Percentiles rank a stretch among this genome's conserved stretches.
Evolutionary conservation across 2,888 invertebrate species (phyloP).

Genomic region (Ditula angustiorana): DNA sequence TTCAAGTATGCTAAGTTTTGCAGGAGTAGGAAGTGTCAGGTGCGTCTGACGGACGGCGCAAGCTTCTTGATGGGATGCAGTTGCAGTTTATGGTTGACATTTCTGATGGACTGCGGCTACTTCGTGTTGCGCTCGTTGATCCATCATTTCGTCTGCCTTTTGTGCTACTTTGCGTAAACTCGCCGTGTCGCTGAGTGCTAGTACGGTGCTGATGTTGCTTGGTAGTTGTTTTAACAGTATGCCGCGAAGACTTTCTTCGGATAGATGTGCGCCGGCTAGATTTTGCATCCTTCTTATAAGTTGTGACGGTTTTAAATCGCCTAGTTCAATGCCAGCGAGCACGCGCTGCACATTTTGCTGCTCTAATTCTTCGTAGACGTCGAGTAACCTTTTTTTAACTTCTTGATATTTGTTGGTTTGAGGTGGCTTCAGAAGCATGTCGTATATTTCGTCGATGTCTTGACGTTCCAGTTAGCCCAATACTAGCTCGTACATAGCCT

Average conservation of each 20-base stretch:
- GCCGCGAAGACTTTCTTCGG: slow-evolving; percentile 1
- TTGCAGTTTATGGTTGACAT: neutral
- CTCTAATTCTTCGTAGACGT: neutral
- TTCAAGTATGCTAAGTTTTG: neutral
- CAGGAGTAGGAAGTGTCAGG: neutral
- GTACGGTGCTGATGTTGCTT: slow-evolving; percentile 1
- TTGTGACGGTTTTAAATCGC: neutral
- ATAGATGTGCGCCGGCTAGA: neutral
- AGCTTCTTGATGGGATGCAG: neutral
- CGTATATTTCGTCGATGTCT: neutral
- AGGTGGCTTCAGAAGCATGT: neutral
- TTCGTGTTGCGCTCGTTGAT: neutral
- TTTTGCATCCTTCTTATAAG: slow-evolving; percentile 5
- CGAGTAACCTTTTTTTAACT: neutral
- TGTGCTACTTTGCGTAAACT: neutral
- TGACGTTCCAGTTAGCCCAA: neutral
- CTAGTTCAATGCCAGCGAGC: neutral
- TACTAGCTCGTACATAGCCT: slow-evolving; percentile 2
- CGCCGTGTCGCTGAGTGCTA: neutral
- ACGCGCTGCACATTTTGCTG: neutral
- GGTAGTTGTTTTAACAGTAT: slow-evolving; percentile 5
- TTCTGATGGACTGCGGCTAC: neutral
- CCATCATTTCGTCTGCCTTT: slow-evolving; percentile 1
- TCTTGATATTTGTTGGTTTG: neutral
- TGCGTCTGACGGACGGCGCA: neutral